A percentile compares a stretch with the other conserved stretches of the same genome.
phyloP scores from a whole-genome alignment of 2,888 invertebrate species.

The Eueremaeus valkanovi region DNA sequence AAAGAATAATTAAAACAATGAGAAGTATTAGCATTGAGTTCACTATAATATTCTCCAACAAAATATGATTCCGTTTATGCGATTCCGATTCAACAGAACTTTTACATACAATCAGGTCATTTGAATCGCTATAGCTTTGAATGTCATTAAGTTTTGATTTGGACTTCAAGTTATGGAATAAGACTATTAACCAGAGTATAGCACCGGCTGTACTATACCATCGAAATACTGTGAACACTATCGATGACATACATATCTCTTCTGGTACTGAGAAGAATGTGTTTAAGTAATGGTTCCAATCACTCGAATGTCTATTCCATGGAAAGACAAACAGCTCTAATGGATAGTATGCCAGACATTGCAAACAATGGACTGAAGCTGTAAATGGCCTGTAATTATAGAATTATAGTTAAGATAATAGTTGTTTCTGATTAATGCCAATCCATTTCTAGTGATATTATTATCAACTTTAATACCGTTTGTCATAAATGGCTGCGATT shows the following conservation, averaged over 20 bases:
- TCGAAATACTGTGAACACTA: neutral
- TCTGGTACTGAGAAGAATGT: constrained; percentile 1
- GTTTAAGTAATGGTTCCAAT: neutral
- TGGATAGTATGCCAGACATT: neutral
- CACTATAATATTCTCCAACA: neutral
- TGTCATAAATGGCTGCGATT: constrained; percentile 19
- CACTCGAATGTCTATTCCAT: constrained; percentile 6
- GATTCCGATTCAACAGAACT: neutral
- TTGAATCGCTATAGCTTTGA: neutral
- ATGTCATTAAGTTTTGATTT: neutral
- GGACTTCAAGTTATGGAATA: neutral
- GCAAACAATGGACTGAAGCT: neutral
- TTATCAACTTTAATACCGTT: constrained; percentile 11
- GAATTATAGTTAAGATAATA: too few species aligned
- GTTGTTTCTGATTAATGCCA: too few species aligned
- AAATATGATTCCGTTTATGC: neutral
- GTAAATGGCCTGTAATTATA: neutral
- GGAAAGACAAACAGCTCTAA: constrained; percentile 12
- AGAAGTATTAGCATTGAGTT: neutral
- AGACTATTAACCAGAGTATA: neutral
- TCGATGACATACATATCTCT: neutral
- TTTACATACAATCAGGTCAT: neutral
- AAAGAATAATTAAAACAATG: neutral
- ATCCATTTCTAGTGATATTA: neutral
- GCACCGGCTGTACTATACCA: constrained; percentile 15